Evolutionary conservation across 1,140 invertebrate species (phyloP), one percentile per base, ranked within the genome.

Genomic region (Melanaphis sacchari): DNA sequence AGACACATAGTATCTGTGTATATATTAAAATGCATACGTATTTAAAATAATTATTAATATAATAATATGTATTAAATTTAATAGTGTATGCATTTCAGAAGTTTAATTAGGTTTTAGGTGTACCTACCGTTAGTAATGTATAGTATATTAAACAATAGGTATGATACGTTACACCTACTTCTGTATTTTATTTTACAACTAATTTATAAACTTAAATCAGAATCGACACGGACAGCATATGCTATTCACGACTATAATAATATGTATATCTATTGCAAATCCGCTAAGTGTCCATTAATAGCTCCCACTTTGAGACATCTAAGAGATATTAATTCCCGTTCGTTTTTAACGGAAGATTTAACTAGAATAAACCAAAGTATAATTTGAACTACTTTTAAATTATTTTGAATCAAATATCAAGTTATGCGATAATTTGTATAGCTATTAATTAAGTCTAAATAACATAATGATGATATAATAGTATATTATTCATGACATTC

Each of bases 151-250:
- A 66, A 66, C 59, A 66, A 66, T 11, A 26, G 15, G 31, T 11
- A 26, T n/a, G 31, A 66, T 66, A 18, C 31, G n/a, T 66, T 76
- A 76, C 6, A 76, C 59, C 59, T n/a, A 18, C 5, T 66, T 66
- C 3, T 66, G 18, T n/a, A n/a, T 76, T 76, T 76, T 18, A 18
- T 76, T 36, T 4, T n/a, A 76, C 1, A 76, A 76, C n/a, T 76
- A 76, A 76, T n/a, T 76, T n/a, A n/a, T n/a, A 76, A n/a, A 76
- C 18, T 76, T n/a, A 76, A n/a, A 76, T n/a, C 59, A n/a, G 59
- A 24, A 15, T n/a, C 59, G 59, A 76, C 59, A 76, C 59, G 59
- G 31, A 1, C n/a, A n/a, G 31, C n/a, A 1, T 31, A 59, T 76
- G 15, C 15, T 76, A 18, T 76, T 76, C 24, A 2, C 31, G 18